Conservation (phyloP, 2,888 invertebrate species). For the Drosophila algonquin region DNA sequence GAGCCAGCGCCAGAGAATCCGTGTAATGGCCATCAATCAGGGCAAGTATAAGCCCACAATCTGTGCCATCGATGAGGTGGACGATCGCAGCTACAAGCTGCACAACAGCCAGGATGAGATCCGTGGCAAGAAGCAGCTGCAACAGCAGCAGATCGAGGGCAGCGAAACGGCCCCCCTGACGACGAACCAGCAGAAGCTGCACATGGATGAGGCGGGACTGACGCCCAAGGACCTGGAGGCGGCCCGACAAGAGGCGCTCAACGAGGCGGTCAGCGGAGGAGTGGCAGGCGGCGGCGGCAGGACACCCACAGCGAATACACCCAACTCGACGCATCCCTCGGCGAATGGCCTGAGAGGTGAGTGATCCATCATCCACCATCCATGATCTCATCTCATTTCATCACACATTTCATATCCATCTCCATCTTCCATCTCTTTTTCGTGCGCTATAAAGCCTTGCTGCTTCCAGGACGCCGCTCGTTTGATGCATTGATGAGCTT, state of each 20-base stretch:
- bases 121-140: conserved; percentile 35
- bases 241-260: conserved; percentile 56
- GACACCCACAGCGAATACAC: conserved; percentile 61
- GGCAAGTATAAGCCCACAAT: conserved; percentile 81
- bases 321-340: conserved; percentile 70
- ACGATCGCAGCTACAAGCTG: conserved; percentile 77
- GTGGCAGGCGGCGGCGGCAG: conserved; percentile 52
- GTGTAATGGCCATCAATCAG: conserved; percentile 74
- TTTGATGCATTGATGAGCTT: conserved; percentile 81
- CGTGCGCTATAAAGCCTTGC: conserved; percentile 61
- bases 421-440: conserved; percentile 2
- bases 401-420: conserved; percentile 15
- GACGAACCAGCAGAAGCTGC: conserved; percentile 80
- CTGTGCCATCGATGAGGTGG: conserved; percentile 81
- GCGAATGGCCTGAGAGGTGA: conserved; percentile 79
- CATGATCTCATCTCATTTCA: conserved; percentile 1
- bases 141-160: conserved; percentile 79
- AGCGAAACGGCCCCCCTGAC: conserved; percentile 82
- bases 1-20: conserved; percentile 2
- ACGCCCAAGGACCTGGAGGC: conserved; percentile 77
- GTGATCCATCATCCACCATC: conserved; percentile 1
- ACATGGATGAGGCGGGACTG: conserved; percentile 74
- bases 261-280: conserved; percentile 38
- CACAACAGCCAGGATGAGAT: conserved; percentile 65
- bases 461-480: conserved; percentile 81